Base-by-base conservation (phyloP, 2,797 vertebrate species). In the Rhinella marina region DNA sequence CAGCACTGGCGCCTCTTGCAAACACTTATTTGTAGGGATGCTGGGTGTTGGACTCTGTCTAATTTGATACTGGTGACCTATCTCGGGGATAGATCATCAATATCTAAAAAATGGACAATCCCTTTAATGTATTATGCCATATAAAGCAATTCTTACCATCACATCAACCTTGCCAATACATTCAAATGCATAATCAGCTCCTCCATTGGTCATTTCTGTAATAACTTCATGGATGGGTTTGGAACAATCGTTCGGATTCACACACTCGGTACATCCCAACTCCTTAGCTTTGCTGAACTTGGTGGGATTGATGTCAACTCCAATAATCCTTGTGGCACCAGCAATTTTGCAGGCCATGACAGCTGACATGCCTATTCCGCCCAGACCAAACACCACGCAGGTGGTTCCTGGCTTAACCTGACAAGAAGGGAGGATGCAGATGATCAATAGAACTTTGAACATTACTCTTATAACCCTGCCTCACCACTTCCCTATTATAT, bases 241-340 rank as follows among this genome's bases (percentile, higher is more conserved):
- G 84, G 90, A 90, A 87, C 92, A 95, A 50, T 98, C 97, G 77
- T 95, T 94, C 1, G 98, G 96, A 91, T 96, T 97, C 92, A 99
- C 29, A n/a, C 94, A 96, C 52, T 99, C 97, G 0, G 97, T 98
- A 91, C 95, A 97, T 54, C 97, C 97, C 48, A 99, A 94, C 90
- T 96, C 93, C 87, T 95, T 95, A 56, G 97, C 96, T 84, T 94
- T 96, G 61, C 95, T 93, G 86, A 97, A 97, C 94, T 98, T 99
- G 23, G 91, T 83, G 0, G 87, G 93, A 16, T 97, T 98, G 92
- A 97, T 93, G 88, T 99, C 97, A 17, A 98, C 84, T 0, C 93
- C 97, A n/a, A 97, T 97, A 92, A 99, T 98, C 86, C 96, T 94
- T 83, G 95, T 94, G 54, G 97, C 97, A n/a, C 97, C 97, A 0